Base-by-base conservation (phyloP, 1,140 invertebrate species). In the Lepidostoma basale region DNA sequence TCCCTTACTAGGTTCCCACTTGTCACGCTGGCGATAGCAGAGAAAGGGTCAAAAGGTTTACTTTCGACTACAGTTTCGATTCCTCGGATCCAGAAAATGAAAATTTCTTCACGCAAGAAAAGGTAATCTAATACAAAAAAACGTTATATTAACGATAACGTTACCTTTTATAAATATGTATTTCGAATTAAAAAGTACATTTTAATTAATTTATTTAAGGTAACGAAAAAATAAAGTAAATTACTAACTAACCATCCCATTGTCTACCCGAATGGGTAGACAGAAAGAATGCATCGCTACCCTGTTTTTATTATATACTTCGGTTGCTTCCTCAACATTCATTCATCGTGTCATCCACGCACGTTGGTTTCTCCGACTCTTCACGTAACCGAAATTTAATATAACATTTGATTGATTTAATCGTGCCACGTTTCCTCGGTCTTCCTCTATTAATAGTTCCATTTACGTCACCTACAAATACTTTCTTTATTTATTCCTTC, bases 11-110 rank as follows among this genome's bases (percentile, higher is more conserved):
- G 85, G 87, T 90, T 22, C 86, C 85, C 10, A 82, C 85, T 33
- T 85, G 84, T 73, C 85, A 86, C 76, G 83, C 85, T 3, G 88
- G 86, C 0, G 87, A 90, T 74, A 90, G 88, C 72, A 80, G 88
- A 3, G 85, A 88, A 75, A 84, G 89, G 20, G 82, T 86, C 4
- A 85, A 88, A 28, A 84, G 85, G 69, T 91, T 91, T 79, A 83
- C 83, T 25, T 90, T 90, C 74, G 89, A 92, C 76, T 89, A 88
- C 70, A 89, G 88, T 25, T 92, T 90, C 77, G 87, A 89, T 79
- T 88, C 89, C 26, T 81, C 84, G 3, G 77, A 82, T 67, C 70
- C 77, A 18, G 67, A 68, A 5, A 80, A 83, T 39, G 76, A 81
- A 23, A 77, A 85, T 70, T 86, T 85, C 78, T 85, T 85, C 20